Base-by-base conservation (phyloP, 92 coral and sea anemone genomes). In the Siderastrea siderea region DNA sequence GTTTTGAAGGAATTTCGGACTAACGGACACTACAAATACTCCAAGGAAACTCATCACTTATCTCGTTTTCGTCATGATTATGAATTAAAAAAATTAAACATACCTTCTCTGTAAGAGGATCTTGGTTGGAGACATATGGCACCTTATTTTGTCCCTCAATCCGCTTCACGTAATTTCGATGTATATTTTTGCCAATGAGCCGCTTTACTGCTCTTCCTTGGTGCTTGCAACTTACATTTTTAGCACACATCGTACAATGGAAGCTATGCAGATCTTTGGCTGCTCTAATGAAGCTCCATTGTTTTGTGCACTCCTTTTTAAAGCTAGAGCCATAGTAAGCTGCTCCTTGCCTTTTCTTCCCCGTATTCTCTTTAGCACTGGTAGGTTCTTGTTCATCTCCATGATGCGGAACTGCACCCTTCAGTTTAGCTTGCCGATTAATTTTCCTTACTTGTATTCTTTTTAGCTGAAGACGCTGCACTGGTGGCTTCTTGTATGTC, bases 201-300 rank as follows among this genome's bases (percentile, higher is more conserved):
- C 87, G 77, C 50, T 81, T 78, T 47, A 74, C 92, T 72, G 83
- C 83, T 74, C 84, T 88, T 75, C 92, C 92, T 81, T 81, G 87
- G 84, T 88, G 91, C 81, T 79, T 79, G 71, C 85, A 79, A 26
- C 80, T 87, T 58, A 87, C 85, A 79, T 79, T 85, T 71, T 85
- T 17, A 9, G 74, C 1, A 62, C 90, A 79, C 48, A 79, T 71
- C 49, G 38, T 75, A 44, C 90, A 79, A 79, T 87, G 90, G 80
- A 87, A 87, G 80, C 90, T 87, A 61, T 87, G 85, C 79, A 85
- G 90, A 50, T 87, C 85, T 80, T 87, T 87, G 80, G 80, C 74
- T 78, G 90, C 90, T 79, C 74, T 71, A 66, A 86, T 86, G 44
- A 78, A 86, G 84, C 90, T 86, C 90, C 85, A 78, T 71, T 79